Percentiles rank a stretch among this genome's conserved stretches.
Evolutionary conservation across 64 coral and sea anemone genomes (phyloP).

Genomic region (Astreopora myriophthalma): DNA sequence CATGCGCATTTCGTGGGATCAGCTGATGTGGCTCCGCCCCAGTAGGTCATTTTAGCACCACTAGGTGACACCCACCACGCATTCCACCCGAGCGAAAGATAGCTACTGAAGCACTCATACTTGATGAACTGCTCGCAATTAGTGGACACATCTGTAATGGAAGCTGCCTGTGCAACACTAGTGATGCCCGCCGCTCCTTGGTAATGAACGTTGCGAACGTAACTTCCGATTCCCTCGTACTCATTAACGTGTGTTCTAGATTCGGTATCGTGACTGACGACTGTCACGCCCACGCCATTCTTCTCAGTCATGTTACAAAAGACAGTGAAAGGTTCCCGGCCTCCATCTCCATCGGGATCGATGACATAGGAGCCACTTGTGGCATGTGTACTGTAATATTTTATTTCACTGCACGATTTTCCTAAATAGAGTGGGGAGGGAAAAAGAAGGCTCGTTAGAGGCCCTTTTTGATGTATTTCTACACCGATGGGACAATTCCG

Average conservation of each 20-base stretch:
- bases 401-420: no score
- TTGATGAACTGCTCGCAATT: conserved; percentile 30
- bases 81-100: background rate
- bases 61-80: conserved; percentile 21
- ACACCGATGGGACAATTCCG: no score
- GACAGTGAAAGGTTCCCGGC: no score
- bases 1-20: background rate
- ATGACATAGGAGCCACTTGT: no score
- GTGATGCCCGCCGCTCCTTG: background rate
- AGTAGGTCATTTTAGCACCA: background rate
- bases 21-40: background rate
- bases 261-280: no score
- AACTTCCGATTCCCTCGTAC: background rate
- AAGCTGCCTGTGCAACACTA: background rate
- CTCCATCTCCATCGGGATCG: no score
- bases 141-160: background rate
- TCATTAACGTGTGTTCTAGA: background rate
- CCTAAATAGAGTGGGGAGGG: no score
- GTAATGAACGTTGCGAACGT: background rate
- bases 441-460: no score
- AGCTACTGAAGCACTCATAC: background rate
- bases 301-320: no score
- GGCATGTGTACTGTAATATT: no score
- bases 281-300: no score
- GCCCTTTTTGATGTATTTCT: no score